These are phyloP conservation scores for Isotomurus palustris DNA, from an alignment of 2,888 invertebrate genomes.

Conservation along the genomic window DNA sequence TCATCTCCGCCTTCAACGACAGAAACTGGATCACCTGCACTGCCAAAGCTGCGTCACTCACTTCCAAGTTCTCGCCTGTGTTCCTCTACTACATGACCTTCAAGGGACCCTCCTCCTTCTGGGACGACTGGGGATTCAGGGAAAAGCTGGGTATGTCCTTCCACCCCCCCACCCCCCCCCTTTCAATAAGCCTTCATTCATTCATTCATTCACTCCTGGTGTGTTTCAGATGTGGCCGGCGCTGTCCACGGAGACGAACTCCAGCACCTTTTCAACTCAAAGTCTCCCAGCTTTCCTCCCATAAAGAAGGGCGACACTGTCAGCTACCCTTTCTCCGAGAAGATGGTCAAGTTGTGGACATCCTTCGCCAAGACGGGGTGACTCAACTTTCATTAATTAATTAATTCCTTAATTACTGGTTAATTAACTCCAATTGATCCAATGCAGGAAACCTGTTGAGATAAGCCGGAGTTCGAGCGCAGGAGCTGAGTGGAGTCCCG, in stretches of 20 bases:
- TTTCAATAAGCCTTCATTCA: too few relatives aligned
- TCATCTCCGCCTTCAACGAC: constrained; percentile 27
- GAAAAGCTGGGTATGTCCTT: constrained; percentile 7
- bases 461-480: neutral
- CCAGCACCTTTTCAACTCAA: constrained; percentile 26
- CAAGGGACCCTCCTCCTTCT: constrained; percentile 11
- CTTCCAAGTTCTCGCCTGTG: constrained; percentile 22
- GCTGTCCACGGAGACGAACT: constrained; percentile 31
- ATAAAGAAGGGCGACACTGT: constrained; percentile 22
- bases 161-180: neutral
- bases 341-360: constrained; percentile 27
- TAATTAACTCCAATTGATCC: neutral
- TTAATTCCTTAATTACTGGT: neutral
- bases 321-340: constrained; percentile 26
- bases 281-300: constrained; percentile 12
- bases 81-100: constrained; percentile 27
- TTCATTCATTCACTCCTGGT: neutral
- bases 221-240: constrained; percentile 14
- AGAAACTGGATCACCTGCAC: constrained; percentile 30
- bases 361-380: constrained; percentile 29
- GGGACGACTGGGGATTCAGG: constrained; percentile 26
- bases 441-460: constrained; percentile 12
- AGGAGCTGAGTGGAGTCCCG: constrained; percentile 25
- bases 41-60: constrained; percentile 19
- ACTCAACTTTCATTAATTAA: neutral